Evolutionary conservation across 2,888 invertebrate genomes (phyloP).

Genomic region (Alloscopus bannaensis): DNA sequence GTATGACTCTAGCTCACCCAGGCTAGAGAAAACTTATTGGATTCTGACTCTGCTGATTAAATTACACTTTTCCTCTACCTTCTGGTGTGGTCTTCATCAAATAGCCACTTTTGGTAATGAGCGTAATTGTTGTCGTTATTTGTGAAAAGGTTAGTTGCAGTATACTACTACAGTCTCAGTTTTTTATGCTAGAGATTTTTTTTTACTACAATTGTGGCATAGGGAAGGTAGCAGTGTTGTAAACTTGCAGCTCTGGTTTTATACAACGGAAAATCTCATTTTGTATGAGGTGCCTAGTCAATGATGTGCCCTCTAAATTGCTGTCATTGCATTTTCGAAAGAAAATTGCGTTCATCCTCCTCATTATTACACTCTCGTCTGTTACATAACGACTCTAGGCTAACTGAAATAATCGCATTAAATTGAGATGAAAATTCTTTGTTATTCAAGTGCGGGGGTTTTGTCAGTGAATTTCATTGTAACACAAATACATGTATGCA

Average conservation of each 20-base stretch:
- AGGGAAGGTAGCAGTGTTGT: too few species aligned
- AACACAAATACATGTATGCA: too few species aligned
- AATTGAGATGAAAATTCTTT: slow-evolving; percentile 24
- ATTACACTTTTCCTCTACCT: slow-evolving; percentile 26
- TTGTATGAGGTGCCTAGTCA: slow-evolving; percentile 29
- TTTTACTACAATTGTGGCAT: too few species aligned
- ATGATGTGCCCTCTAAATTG: slow-evolving; percentile 40
- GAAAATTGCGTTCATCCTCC: slow-evolving; percentile 61
- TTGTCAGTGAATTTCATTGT: too few species aligned
- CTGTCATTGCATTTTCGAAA: slow-evolving; percentile 53
- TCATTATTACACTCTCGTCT: slow-evolving; percentile 26
- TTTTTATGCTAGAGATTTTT: too few species aligned
- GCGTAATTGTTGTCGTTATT: slow-evolving; percentile 62
- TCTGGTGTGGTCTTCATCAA: slow-evolving; percentile 58
- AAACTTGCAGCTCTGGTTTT: too few species aligned
- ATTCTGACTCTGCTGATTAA: slow-evolving; percentile 25
- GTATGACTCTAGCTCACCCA: too few species aligned
- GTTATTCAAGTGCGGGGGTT: too few species aligned
- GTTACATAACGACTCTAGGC: background rate
- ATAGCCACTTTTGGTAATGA: slow-evolving; percentile 61
- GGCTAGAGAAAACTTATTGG: slow-evolving; percentile 11
- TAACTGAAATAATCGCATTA: slow-evolving; percentile 23
- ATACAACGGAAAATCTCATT: slow-evolving; percentile 45
- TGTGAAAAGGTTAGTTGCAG: slow-evolving; percentile 13
- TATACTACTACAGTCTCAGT: too few species aligned